These are phyloP conservation scores for Typhlichthys subterraneus DNA, from an alignment of 2,797 vertebrate genomes.

Conservation along the genomic window DNA sequence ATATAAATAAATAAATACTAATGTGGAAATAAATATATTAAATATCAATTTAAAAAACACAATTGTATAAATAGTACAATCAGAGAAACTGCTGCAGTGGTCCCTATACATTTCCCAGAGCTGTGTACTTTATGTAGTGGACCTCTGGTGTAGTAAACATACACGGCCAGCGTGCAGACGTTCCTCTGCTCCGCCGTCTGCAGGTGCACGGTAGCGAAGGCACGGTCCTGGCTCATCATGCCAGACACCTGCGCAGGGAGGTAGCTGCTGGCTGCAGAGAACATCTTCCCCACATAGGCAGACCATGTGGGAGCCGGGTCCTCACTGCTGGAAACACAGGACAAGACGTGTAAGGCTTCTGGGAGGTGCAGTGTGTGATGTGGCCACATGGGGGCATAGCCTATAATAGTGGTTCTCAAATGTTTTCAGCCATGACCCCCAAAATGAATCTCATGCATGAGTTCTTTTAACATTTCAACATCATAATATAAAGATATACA, in stretches of 20 bases:
- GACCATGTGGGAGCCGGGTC: slow-evolving; percentile 93
- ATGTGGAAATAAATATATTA: too few relatives aligned
- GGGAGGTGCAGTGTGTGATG: not conserved
- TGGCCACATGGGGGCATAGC: too few relatives aligned
- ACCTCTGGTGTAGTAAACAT: slow-evolving; percentile 59
- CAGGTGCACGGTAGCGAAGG: slow-evolving; percentile 92
- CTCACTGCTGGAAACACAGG: slow-evolving; percentile 67
- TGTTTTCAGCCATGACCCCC: not conserved
- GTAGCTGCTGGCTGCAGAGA: slow-evolving; percentile 94
- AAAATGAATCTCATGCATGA: too few relatives aligned
- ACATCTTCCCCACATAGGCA: slow-evolving; percentile 90
- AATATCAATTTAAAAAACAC: too few relatives aligned
- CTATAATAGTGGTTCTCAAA: too few relatives aligned
- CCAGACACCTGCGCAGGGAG: slow-evolving; percentile 92
- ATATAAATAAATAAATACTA: too few relatives aligned
- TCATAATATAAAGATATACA: too few relatives aligned
- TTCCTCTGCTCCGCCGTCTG: slow-evolving; percentile 89
- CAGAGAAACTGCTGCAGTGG: too few relatives aligned
- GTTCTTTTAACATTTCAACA: too few relatives aligned
- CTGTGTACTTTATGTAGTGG: not conserved
- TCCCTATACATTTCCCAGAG: too few relatives aligned
- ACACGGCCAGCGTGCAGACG: slow-evolving; percentile 89
- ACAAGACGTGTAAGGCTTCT: not conserved
- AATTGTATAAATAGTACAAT: too few relatives aligned
- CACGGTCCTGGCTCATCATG: slow-evolving; percentile 96